Evolutionary conservation across 1,140 invertebrate genomes (phyloP), one percentile per base, ranked within the genome.

Genomic region (Chironomus tepperi): DNA sequence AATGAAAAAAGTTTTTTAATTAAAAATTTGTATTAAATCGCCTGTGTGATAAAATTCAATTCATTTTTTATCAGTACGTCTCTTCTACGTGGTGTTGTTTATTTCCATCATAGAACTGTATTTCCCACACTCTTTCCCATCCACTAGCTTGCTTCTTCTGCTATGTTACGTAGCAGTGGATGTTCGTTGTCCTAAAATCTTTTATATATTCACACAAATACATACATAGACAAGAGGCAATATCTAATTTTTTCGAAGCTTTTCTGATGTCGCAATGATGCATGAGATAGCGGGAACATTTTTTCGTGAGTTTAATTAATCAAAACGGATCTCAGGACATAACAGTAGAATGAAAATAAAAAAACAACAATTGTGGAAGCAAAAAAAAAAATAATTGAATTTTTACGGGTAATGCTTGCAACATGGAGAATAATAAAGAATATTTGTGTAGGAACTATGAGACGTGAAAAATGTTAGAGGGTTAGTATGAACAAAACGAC

Each of bases 1-100:
- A 70, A 70, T 70, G 19, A 70, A 70, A 70, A 70, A 70, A 70
- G 65, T 70, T 70, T 70, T 70, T 70, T 70, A 70, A 70, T 70
- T 70, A 70, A 70, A 70, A 70, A 19, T 70, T 70, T 70, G 65
- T 70, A 70, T 70, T 70, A 70, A 70, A 70, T 70, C 65, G 65
- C 16, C 65, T 70, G 65, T 70, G 65, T 70, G 65, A 70, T 70
- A 70, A 70, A 70, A 70, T 70, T 70, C 65, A 70, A 70, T 70
- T 70, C 65, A 70, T 70, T 70, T 70, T 70, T 70, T 70, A 70
- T 70, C 65, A 70, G 65, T 70, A 18, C 65, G 19, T 70, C 10
- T 18, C 19, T 70, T 18, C 47, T 57, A 57, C 47, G 47, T 57
- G 47, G 47, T 57, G 47, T 57, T 57, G 47, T 57, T 57, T 57